phyloP scores from a whole-genome alignment of 2,797 vertebrate species.

The Linurgus olivaceus region DNA sequence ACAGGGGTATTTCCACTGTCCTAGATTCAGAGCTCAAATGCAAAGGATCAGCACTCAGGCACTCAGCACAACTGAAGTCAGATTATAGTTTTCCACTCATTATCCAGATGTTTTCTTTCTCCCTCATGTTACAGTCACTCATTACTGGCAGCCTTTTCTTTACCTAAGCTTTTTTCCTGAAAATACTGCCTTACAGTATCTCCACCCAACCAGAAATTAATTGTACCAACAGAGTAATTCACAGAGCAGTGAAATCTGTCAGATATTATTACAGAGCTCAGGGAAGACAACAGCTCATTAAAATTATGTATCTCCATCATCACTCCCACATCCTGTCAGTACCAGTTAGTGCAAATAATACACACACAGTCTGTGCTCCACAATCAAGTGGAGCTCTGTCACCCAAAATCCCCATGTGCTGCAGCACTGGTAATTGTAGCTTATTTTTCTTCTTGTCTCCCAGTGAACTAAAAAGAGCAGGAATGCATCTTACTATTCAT shows the following conservation, averaged over 20 bases:
- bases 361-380: background rate
- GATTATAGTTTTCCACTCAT: background rate
- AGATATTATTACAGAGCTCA: slow-evolving; percentile 2
- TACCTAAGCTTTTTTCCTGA: background rate
- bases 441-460: background rate
- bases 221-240: background rate
- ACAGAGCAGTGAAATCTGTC: background rate
- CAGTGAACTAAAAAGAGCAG: background rate
- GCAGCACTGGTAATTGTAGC: background rate
- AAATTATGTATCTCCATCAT: slow-evolving; percentile 41
- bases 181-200: background rate
- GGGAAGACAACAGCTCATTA: slow-evolving; percentile 57
- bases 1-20: background rate
- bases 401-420: background rate
- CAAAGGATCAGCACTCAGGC: background rate
- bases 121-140: background rate
- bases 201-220: background rate
- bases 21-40: background rate
- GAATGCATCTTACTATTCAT: background rate
- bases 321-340: slow-evolving; percentile 2
- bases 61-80: background rate
- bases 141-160: background rate
- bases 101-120: background rate
- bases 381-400: background rate
- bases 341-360: background rate